Evolutionary conservation across 2,888 invertebrate genomes (phyloP), one percentile per base, ranked within the genome.

Genomic region (Drosophila kanekoi): DNA sequence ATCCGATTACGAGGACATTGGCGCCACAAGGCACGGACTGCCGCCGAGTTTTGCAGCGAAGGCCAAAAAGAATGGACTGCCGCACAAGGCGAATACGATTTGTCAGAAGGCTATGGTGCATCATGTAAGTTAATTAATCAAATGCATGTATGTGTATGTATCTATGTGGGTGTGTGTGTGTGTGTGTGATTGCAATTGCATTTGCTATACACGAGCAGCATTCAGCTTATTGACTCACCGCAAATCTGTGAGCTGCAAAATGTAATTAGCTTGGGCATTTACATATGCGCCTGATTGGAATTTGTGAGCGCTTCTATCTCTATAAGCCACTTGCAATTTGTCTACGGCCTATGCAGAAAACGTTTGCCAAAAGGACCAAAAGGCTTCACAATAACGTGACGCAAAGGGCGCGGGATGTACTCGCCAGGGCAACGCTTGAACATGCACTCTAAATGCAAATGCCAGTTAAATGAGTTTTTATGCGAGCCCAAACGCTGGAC

Each of bases 1-100:
- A 90, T 95, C 95, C 77, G 95, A 95, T 93, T 95, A 95, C 92
- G 95, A 95, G 92, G 95, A 95, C 90, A 95, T 95, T 87, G 94
- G 95, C 79, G 93, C 94, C 87, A 91, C 92, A 61, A 88, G 92
- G 52, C 82, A 82, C 59, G 91, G 91, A 44, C 79, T 92, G 56
- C 90, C 92, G 71, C 88, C 90, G 28, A 91, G 90, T 67, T 83
- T 90, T 67, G 81, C 75, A 10, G 89, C 91, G 47, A 92, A 92
- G 79, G 90, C 85, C 74, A 92, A 92, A 91, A 92, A 92, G 90
- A 92, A 91, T 60, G 91, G 92, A 53, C 73, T 92, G 71, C 88
- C 90, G 41, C 92, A 91, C 86, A 93, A 93, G 90, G 91, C 91
- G 79, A 91, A 92, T 72, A 92, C 91, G 64, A 92, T 93, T 89